Percentiles rank a stretch among this genome's conserved stretches.
These are phyloP conservation scores for human DNA, from an alignment of 2,113 vertebrate genomes.

Conservation along the genomic window DNA sequence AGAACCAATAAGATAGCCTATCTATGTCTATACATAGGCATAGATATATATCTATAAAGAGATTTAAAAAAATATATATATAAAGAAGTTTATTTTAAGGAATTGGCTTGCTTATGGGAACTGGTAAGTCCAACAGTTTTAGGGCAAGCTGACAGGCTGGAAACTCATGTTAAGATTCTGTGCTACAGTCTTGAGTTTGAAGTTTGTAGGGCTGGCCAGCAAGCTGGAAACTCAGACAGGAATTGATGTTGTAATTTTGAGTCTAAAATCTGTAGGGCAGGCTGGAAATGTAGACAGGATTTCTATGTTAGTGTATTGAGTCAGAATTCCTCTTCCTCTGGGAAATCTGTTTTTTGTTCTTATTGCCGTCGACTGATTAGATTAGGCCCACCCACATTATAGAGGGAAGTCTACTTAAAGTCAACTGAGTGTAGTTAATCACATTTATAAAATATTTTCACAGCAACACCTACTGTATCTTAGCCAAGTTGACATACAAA, in stretches of 20 bases:
- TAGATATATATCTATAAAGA: background rate
- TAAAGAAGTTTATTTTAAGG: background rate
- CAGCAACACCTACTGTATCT: background rate
- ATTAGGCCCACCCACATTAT: background rate
- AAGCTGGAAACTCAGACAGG: background rate
- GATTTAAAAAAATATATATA: background rate
- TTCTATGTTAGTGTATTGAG: background rate
- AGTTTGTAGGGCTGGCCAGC: background rate
- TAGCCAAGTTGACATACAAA: background rate
- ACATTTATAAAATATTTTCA: background rate
- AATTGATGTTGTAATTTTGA: background rate
- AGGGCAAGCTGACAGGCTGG: background rate
- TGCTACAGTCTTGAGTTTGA: background rate
- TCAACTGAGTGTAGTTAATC: background rate
- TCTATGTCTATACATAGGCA: background rate
- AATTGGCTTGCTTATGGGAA: background rate
- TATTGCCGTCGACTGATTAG: background rate
- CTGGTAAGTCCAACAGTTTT: background rate
- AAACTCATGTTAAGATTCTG: background rate
- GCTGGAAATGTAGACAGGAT: background rate
- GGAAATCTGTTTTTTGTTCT: conserved; percentile 15
- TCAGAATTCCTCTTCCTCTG: background rate
- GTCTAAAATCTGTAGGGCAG: background rate
- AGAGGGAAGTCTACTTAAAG: background rate
- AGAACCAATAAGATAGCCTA: background rate